Conservation (phyloP, 2,888 invertebrate species). For the Dascillus cervinus region DNA sequence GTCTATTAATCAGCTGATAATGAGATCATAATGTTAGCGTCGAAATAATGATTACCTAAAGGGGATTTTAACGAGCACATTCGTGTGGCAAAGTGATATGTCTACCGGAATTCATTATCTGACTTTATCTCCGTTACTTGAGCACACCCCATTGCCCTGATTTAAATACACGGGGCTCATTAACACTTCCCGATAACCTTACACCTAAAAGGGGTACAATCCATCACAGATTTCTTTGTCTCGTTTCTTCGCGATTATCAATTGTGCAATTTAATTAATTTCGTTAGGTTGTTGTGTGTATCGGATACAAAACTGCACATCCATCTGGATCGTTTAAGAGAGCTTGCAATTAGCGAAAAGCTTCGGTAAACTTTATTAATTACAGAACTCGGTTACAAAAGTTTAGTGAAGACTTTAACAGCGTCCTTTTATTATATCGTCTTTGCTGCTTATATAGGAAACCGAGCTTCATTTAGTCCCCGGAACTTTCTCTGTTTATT, state of each 20-base stretch:
- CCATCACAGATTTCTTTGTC: no score
- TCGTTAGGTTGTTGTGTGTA: no score
- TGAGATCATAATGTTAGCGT: no score
- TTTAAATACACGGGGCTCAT: constrained; percentile 8
- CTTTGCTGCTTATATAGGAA: no score
- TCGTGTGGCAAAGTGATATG: constrained; percentile 9
- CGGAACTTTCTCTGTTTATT: no score
- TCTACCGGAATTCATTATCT: constrained; percentile 11
- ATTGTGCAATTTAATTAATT: no score
- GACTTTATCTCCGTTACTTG: constrained; percentile 6
- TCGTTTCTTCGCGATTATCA: no score
- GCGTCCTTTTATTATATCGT: constrained; percentile 8
- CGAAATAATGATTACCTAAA: constrained; percentile 8
- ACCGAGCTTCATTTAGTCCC: no score
- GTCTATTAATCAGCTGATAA: no score
- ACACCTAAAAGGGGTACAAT: no score
- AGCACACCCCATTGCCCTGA: constrained; percentile 8
- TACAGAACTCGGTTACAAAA: constrained; percentile 4
- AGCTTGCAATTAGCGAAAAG: constrained; percentile 8
- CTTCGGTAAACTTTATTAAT: constrained; percentile 11
- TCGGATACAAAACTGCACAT: no score
- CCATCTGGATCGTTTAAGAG: no score
- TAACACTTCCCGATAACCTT: constrained; percentile 1
- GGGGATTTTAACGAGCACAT: constrained; percentile 8
- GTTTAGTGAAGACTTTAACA: constrained; percentile 8